Evolutionary conservation across 2,888 invertebrate species (phyloP), one percentile per base, ranked within the genome.

Genomic region (Spatulosminthurus flaviceps): DNA sequence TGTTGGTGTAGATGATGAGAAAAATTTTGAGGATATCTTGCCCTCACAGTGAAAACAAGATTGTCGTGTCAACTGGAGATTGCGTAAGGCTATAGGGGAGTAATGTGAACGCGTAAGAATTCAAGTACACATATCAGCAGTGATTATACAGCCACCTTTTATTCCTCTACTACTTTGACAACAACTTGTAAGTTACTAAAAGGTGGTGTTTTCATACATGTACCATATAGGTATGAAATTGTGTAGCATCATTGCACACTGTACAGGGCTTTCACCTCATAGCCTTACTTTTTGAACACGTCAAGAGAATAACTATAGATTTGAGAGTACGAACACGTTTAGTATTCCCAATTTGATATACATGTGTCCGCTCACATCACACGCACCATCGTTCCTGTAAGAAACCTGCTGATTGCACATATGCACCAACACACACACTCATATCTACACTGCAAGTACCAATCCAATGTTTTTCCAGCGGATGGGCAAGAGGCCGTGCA

Each of bases 391-490:
- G 21, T 13, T 16, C 21, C 22, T 7, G 64, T 24, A n/a, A 11
- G 24, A 64, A 13, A 21, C 64, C 11, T 64, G 2, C 60, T 60
- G 22, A 60, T 19, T 64, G 22, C 7, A 26, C n/a, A 28, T 28
- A 67, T 28, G 24, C 26, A 67, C 67, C 29, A 22, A 19, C 26
- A 28, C 28, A 28, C 67, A 19, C 24, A 67, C 24, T 19, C 26
- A 66, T 66, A 21, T 22, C 22, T 66, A 11, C 66, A n/a, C n/a
- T n/a, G 22, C 11, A 67, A 24, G 11, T 13, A 67, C 67, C 26
- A 24, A 64, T 4, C 24, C 11, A 64, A 26, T 64, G 64, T 64
- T 64, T 64, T 64, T 64, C 64, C 64, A 64, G 64, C 64, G 64
- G 64, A 64, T 64, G 64, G 64, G 64, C 24, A 64, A 64, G 26